phyloP scores from a whole-genome alignment of 1,140 invertebrate species.

The Hylaeus volcanicus region DNA sequence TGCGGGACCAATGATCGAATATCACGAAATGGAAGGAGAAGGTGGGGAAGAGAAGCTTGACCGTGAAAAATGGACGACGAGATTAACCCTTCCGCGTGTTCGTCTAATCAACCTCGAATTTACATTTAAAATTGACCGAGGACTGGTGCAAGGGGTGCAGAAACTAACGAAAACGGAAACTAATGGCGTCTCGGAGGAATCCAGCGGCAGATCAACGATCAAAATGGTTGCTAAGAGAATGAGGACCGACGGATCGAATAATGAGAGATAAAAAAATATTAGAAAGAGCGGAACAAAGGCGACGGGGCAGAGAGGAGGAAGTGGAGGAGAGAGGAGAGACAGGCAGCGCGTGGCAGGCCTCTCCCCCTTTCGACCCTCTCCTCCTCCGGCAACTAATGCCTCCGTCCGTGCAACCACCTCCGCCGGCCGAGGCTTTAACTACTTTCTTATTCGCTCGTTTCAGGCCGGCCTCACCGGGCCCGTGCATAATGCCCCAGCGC shows the following conservation, averaged over 20 bases:
- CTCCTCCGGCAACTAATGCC: slow-evolving; percentile 36
- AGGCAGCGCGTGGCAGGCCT: slow-evolving; percentile 74
- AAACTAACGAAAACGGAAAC: too few relatives aligned
- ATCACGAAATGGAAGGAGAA: not conserved
- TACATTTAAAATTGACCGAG: too few relatives aligned
- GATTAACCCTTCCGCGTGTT: too few relatives aligned
- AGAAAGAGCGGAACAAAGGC: slow-evolving; percentile 24
- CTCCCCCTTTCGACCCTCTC: slow-evolving; percentile 51
- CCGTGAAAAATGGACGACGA: not conserved
- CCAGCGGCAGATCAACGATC: not conserved
- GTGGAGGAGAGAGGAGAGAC: slow-evolving; percentile 63
- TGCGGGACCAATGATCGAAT: not conserved
- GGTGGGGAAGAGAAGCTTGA: not conserved
- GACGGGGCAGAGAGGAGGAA: slow-evolving; percentile 9
- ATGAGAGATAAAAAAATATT: slow-evolving; percentile 2
- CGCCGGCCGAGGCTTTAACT: slow-evolving; percentile 57
- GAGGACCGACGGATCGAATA: not conserved
- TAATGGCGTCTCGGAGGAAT: not conserved
- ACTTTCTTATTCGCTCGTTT: slow-evolving; percentile 73
- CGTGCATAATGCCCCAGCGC: slow-evolving; percentile 62
- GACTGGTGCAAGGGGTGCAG: too few relatives aligned
- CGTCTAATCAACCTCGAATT: too few relatives aligned
- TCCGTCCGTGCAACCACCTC: slow-evolving; percentile 47
- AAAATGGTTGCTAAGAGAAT: not conserved
- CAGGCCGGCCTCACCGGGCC: slow-evolving; percentile 52